phyloP scores from a whole-genome alignment of 2,113 vertebrate species.

The Neotragus pygmaeus region DNA sequence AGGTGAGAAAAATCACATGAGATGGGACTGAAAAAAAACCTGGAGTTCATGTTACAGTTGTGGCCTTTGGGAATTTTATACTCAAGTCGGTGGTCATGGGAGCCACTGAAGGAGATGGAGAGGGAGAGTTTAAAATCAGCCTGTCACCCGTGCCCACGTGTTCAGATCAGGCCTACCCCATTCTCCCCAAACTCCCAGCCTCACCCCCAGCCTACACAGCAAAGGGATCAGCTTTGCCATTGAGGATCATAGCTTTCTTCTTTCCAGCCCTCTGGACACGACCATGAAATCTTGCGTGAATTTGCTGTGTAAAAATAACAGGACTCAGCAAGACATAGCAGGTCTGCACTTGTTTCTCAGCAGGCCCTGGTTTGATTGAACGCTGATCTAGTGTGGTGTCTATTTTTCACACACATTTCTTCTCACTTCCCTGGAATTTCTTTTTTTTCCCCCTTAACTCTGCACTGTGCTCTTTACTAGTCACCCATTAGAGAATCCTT shows the following conservation, averaged over 20 bases:
- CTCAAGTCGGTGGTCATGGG: not conserved
- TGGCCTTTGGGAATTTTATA: not conserved
- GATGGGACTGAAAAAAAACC: not conserved
- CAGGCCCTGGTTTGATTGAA: not conserved
- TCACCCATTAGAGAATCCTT: not conserved
- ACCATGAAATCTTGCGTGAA: not conserved
- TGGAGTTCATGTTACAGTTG: rapidly evolving
- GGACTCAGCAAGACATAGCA: not conserved
- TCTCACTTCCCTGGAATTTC: not conserved
- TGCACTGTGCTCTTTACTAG: not conserved
- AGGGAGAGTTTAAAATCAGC: not conserved
- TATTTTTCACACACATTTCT: not conserved
- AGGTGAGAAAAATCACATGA: not conserved
- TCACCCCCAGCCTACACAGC: not conserved
- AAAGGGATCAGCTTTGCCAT: not conserved
- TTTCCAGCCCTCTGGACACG: not conserved
- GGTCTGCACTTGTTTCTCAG: not conserved
- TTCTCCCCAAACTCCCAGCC: not conserved
- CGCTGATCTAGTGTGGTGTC: not conserved
- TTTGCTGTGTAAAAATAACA: not conserved
- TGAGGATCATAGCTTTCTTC: not conserved
- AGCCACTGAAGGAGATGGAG: not conserved
- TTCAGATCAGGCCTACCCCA: not conserved
- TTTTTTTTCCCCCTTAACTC: too few species aligned
- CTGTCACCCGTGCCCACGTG: not conserved